Evolutionary conservation across 30 jellyfish, hydroid and myxozoan species (phyloP), one percentile per base, ranked within the genome.

Genomic region (Aurelia aurita complex sp. Pacific): DNA sequence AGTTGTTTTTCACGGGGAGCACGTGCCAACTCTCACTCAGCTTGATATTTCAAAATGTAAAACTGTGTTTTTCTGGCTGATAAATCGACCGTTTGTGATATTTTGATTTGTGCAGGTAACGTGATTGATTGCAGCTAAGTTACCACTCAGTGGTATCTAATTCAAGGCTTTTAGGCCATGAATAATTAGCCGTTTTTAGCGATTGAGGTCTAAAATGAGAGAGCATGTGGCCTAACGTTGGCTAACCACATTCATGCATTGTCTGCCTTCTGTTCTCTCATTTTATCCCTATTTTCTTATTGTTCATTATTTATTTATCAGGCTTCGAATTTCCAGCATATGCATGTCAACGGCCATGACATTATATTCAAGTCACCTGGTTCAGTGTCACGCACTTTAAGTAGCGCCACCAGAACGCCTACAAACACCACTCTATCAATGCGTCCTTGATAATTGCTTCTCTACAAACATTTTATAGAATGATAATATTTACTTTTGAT

Each of bases 221-320:
- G 62, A 60, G 85, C 74, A 68, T 57, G 91, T 82, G 81, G 91
- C 85, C 67, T 69, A 42, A 73, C 38, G 57, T 59, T 35, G 74
- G 77, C 77, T 59, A 82, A 82, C 91, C 91, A 62, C 91, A 82
- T 54, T 32, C 16, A 84, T 53, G 80, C 80, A 64, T 69, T 72
- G 85, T 71, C 91, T 71, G 67, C 91, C 91, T 82, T 82, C 85
- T 82, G 91, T 65, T 68, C 83, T 69, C 77, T 66, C 71, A 74
- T 81, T 81, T 69, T 51, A 81, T 57, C 82, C 75, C 74, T 57
- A 35, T 82, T 74, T 62, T 72, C 64, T 71, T 82, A 82, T 69
- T 53, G 72, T 33, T 38, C 73, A 81, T 81, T 52, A 70, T 8
- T 69, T 69, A 82, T 82, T 82, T 73, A 82, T 82, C 67, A 53